Evolutionary conservation across 1,140 invertebrate genomes (phyloP).

Genomic region (Matsumurasca onukii): DNA sequence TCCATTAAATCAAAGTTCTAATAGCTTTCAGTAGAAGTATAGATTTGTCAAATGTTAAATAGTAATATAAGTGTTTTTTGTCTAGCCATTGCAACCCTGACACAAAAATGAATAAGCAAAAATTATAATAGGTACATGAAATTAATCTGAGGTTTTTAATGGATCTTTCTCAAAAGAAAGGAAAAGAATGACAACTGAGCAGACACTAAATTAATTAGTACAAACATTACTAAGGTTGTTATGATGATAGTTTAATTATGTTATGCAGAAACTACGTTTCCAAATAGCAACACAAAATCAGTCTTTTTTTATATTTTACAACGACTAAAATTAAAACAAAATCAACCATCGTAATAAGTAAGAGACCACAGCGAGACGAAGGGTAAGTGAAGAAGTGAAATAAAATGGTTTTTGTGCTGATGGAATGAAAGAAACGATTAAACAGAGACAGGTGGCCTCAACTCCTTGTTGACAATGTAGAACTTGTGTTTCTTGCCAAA

Average conservation of each 20-base stretch:
- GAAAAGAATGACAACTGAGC: no score
- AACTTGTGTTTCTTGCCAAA: slow-evolving; percentile 93
- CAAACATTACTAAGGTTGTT: not conserved
- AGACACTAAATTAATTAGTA: no score
- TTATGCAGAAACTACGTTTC: not conserved
- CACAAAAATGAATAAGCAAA: no score
- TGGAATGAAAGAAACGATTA: slow-evolving; percentile 21
- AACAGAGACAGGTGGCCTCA: slow-evolving; percentile 32
- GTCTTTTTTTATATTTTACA: slow-evolving; percentile 4
- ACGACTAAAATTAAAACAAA: slow-evolving; percentile 10
- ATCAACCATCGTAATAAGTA: not conserved
- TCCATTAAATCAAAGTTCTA: no score
- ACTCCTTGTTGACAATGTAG: slow-evolving; percentile 91
- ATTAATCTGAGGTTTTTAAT: no score
- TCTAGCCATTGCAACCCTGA: no score
- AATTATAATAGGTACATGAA: no score
- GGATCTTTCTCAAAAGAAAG: no score
- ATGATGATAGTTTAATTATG: not conserved
- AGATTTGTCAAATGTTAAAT: no score
- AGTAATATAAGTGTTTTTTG: no score
- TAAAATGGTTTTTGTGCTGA: slow-evolving; percentile 8
- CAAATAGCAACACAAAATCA: slow-evolving; percentile 12
- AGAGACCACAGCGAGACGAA: not conserved
- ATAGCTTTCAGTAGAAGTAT: no score
- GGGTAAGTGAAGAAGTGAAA: not conserved